Evolutionary conservation across 1,140 invertebrate genomes (phyloP), one percentile per base, ranked within the genome.

Genomic region (Lepidurus apus): DNA sequence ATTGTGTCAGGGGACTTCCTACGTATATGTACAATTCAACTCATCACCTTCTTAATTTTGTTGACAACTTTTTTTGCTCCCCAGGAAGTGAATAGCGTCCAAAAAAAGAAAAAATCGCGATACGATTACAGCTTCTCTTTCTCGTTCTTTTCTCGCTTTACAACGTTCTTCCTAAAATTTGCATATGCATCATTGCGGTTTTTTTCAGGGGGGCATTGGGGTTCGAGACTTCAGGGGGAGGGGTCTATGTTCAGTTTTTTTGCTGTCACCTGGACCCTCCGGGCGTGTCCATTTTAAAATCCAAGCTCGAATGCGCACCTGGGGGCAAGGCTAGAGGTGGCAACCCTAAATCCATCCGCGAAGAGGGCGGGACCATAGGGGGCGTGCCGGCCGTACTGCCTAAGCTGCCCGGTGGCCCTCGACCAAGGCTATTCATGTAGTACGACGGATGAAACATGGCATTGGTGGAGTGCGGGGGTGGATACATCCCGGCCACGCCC

Each of bases 1-100:
- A 65, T 65, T 65, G 53, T 65, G 53, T 65, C 53, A 65, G 53
- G 45, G 53, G 53, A 65, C 53, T 65, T 65, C 1, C 53, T 65
- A 65, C 53, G 53, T 65, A 65, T 65, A 65, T 65, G 53, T 65
- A 65, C 53, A 65, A 65, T n/a, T 11, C 53, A 17, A 17, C 4
- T 7, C 13, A 13, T 7, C n/a, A 65, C 6, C 17, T 21, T 7
- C 53, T 9, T 13, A n/a, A n/a, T 65, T 21, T 4, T 65, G 53
- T 65, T 17, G 53, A 17, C 13, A 13, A 17, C 21, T 65, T 65
- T 21, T 65, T 13, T 9, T 21, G 47, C 47, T n/a, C 7, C 17
- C 53, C 4, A 65, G 21, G 2, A 65, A 65, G 9, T 65, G 4
- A 65, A 65, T n/a, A 21, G 17, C 8, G 21, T 65, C 17, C 8